Conservation (phyloP, 2,888 invertebrate genomes). For the Dryobota labecula region DNA sequence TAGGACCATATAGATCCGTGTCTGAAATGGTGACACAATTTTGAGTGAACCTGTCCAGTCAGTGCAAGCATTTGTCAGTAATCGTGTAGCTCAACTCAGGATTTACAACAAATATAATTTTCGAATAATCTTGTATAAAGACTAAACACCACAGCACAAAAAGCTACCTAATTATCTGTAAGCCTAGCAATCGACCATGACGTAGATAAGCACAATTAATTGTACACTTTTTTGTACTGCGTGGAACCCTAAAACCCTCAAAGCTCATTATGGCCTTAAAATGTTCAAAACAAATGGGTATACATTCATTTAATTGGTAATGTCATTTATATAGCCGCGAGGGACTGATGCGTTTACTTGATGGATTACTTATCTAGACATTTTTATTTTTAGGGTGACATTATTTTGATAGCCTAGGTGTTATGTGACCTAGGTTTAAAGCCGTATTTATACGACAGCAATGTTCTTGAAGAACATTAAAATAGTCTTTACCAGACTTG, state of each 20-base stretch:
- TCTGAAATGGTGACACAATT: too few species aligned
- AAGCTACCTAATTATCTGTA: not conserved
- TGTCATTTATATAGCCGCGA: slow-evolving; percentile 24
- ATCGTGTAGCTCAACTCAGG: too few species aligned
- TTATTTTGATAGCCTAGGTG: not conserved
- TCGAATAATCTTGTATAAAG: too few species aligned
- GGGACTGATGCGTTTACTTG: slow-evolving; percentile 14
- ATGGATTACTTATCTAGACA: slow-evolving; percentile 22
- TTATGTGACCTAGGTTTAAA: not conserved
- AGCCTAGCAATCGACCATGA: not conserved
- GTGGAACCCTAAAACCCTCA: slow-evolving; percentile 15
- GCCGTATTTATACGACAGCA: not conserved
- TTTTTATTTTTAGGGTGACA: slow-evolving; percentile 3
- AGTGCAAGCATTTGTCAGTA: too few species aligned
- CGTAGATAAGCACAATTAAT: too few species aligned
- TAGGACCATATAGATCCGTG: too few species aligned
- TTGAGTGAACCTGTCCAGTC: too few species aligned
- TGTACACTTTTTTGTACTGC: not conserved
- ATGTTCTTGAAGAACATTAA: not conserved
- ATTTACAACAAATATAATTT: too few species aligned
- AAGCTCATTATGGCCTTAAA: slow-evolving; percentile 35
- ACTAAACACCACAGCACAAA: too few species aligned
- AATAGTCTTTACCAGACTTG: not conserved
- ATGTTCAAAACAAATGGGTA: slow-evolving; percentile 51
- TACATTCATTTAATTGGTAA: slow-evolving; percentile 52